phyloP scores from a whole-genome alignment of 2,113 vertebrate species.

The Lepisosteus oculatus region DNA sequence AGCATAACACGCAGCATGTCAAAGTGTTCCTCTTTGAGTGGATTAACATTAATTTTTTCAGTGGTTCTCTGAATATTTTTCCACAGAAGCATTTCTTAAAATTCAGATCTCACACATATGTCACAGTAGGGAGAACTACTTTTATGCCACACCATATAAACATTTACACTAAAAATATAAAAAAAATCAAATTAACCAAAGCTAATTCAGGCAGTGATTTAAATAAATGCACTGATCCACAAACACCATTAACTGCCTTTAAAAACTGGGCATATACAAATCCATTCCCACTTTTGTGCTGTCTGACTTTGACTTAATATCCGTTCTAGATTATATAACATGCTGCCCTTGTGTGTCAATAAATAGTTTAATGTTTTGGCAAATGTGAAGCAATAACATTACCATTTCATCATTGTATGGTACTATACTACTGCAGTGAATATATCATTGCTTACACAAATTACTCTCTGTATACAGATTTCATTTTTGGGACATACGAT shows the following conservation, averaged over 20 bases:
- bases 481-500: too few relatives aligned
- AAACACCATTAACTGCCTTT: too few relatives aligned
- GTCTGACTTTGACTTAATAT: too few relatives aligned
- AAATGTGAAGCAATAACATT: too few relatives aligned
- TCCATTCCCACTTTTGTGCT: too few relatives aligned
- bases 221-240: too few relatives aligned
- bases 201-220: not conserved
- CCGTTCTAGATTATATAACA: too few relatives aligned
- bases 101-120: not conserved
- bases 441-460: not conserved
- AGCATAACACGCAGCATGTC: constrained; percentile 2
- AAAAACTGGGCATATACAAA: too few relatives aligned
- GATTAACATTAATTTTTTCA: constrained; percentile 13
- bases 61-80: constrained; percentile 10
- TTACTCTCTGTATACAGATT: not conserved
- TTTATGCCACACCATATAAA: too few relatives aligned
- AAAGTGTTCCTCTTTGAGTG: constrained; percentile 17
- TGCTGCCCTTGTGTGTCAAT: too few relatives aligned
- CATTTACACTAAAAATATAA: not conserved
- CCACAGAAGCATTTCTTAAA: constrained; percentile 6
- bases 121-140: not conserved
- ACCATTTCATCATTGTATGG: too few relatives aligned
- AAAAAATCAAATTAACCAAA: not conserved
- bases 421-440: not conserved
- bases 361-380: too few relatives aligned